phyloP scores from a whole-genome alignment of 1,140 invertebrate species.

The Berghia stephanieae region DNA sequence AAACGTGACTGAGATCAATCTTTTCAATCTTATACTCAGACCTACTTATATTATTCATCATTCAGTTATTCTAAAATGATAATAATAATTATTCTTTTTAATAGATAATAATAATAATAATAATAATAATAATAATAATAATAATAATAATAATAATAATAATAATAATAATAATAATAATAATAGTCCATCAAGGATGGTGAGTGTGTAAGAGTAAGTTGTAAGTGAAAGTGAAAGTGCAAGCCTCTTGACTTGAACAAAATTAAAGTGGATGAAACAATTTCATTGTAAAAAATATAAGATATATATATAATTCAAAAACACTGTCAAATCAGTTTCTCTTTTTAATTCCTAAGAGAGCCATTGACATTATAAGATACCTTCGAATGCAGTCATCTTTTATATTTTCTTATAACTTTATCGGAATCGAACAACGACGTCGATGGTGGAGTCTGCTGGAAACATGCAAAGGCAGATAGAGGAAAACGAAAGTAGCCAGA shows the following conservation, averaged over 20 bases:
- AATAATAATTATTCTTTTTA: not conserved
- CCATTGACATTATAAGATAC: too few relatives aligned
- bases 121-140: slow-evolving; percentile 2
- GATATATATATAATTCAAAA: not conserved
- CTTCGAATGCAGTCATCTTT: too few relatives aligned
- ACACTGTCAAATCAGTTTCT: not conserved
- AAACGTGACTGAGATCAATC: not conserved
- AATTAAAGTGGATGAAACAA: not conserved
- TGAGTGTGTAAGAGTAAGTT: slow-evolving; percentile 13
- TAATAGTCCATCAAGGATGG: not conserved
- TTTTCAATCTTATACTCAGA: not conserved
- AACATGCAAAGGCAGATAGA: too few relatives aligned
- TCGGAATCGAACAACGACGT: too few relatives aligned
- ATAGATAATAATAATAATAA: not conserved
- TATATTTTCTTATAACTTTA: too few relatives aligned
- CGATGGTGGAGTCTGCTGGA: too few relatives aligned
- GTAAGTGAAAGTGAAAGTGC: not conserved
- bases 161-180: not conserved
- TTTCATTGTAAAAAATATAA: not conserved
- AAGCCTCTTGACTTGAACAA: not conserved
- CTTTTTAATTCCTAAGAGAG: too few relatives aligned
- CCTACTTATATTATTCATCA: slow-evolving; percentile 3
- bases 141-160: not conserved
- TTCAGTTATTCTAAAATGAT: not conserved
- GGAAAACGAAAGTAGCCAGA: too few relatives aligned